Evolutionary conservation across 1,140 invertebrate genomes (phyloP).

Genomic region (Coptotermes formosanus): DNA sequence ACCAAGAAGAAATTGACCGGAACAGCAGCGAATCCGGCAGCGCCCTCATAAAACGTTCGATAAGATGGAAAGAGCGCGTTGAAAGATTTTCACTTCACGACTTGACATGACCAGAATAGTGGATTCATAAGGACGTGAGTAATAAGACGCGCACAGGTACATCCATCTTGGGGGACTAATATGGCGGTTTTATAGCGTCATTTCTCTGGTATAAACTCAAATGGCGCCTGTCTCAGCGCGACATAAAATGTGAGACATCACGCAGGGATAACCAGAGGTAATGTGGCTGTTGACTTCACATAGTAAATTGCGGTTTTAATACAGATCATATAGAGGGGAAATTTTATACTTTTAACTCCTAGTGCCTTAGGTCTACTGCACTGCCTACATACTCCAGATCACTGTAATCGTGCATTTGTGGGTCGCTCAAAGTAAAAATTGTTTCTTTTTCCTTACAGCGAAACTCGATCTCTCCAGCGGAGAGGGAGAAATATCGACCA

Average conservation of each 20-base stretch:
- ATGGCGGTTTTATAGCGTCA: conserved; percentile 10
- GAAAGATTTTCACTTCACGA: conserved; percentile 2
- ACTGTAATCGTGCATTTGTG: not conserved
- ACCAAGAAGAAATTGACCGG: conserved; percentile 26
- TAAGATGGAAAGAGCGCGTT: not conserved
- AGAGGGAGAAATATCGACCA: conserved; percentile 83
- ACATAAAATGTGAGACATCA: not conserved
- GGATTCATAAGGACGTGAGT: not conserved
- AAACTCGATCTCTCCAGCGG: conserved; percentile 87
- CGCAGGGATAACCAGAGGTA: not conserved
- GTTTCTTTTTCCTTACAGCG: conserved; percentile 61
- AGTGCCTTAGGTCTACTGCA: not conserved
- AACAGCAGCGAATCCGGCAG: not conserved
- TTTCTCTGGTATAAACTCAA: not conserved
- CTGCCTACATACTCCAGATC: not conserved
- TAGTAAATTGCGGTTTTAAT: not conserved
- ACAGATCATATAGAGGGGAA: not conserved
- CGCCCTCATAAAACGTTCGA: conserved; percentile 4
- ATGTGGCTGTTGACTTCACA: not conserved
- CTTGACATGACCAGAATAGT: not conserved
- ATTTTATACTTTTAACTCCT: not conserved
- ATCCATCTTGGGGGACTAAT: not conserved
- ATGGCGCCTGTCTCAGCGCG: not conserved
- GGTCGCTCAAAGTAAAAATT: not conserved
- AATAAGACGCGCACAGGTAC: not conserved